Conservation (phyloP, 2,113 vertebrate species). For the Anhinga rufa region DNA sequence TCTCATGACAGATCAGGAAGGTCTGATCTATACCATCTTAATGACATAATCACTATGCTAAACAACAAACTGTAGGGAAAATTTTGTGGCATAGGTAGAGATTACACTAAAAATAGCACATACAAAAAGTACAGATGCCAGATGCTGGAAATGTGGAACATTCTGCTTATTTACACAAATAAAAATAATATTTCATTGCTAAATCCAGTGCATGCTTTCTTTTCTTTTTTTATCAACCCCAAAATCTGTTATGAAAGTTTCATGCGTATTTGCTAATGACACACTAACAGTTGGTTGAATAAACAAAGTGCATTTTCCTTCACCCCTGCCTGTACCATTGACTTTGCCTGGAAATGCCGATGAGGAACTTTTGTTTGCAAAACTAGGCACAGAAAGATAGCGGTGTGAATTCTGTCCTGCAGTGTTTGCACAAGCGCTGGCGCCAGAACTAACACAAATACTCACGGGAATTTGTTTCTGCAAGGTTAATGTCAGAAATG, state of each 20-base stretch:
- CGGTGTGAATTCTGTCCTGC: background rate
- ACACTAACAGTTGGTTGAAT: background rate
- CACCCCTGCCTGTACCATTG: background rate
- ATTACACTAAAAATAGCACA: background rate
- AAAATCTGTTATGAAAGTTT: background rate
- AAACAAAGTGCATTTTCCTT: background rate
- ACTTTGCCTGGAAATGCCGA: background rate
- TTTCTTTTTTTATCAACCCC: background rate
- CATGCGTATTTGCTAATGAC: background rate
- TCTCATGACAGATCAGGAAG: background rate
- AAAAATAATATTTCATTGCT: background rate
- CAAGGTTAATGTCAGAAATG: conserved; percentile 33
- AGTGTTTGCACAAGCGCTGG: conserved; percentile 12
- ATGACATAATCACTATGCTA: background rate
- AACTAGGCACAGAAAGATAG: background rate
- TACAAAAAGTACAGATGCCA: background rate
- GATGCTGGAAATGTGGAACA: background rate
- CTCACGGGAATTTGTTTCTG: conserved; percentile 11
- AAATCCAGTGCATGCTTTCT: background rate
- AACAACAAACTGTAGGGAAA: background rate
- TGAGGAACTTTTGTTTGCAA: background rate
- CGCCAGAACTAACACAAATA: background rate
- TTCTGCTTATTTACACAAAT: background rate
- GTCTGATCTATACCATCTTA: background rate
- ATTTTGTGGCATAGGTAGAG: background rate